Base-by-base conservation (phyloP, 2,888 invertebrate species). In the Harpalus rufipes region DNA sequence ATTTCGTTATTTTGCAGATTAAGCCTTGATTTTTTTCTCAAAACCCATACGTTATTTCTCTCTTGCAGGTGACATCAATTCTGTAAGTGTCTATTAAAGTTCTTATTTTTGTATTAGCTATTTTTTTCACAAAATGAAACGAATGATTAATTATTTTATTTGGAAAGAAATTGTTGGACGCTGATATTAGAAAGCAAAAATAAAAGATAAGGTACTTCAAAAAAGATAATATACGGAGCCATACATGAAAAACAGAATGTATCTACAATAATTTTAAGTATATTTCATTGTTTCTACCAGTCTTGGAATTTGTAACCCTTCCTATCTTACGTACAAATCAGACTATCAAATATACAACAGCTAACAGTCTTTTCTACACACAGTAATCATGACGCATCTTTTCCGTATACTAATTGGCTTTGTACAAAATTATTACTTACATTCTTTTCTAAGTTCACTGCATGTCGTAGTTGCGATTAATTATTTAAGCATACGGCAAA, bases 341-440 rank as follows among this genome's bases (percentile, higher is more conserved):
- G 78, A 84, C 84, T 84, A 78, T 78, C 51, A 84, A 74, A 84
- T 84, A 84, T 76, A 74, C 76, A 76, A 84, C 61, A 59, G 56
- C 76, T 84, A 83, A 59, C 58, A 81, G 63, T 58, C 59, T 59
- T 51, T 76, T 76, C 76, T 56, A 76, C 76, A 56, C 76, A 76
- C 76, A 80, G 41, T 61, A 61, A 59, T 61, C 61, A 41, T 51
- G 18, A 78, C 58, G 39, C 83, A 76, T 76, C 63, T 85, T 76
- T 84, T 85, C 87, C 87, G 87, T 87, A 87, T 87, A 87, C 87
- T 86, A 87, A 87, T 85, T 87, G 87, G 87, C 87, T 87, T 87
- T 87, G 86, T 86, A 86, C 86, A 86, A 87, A 87, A 86, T 86
- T 87, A 86, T 84, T 86, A 84, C 84, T 84, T 84, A 78, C 74